Conservation (phyloP, 53 echinoderm and acorn worm species). For the Antedon mediterranea region DNA sequence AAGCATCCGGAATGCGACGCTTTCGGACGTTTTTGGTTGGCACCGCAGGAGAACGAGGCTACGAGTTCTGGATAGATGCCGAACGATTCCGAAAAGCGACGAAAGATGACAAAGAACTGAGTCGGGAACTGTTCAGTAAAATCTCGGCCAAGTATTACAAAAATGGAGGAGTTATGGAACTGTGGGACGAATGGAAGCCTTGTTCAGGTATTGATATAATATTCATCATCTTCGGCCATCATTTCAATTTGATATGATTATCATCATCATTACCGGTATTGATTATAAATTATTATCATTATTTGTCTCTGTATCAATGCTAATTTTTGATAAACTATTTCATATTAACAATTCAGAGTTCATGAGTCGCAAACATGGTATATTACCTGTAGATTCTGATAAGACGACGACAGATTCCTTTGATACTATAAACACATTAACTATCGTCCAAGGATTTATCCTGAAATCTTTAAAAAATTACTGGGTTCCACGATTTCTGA, state of each 20-base stretch:
- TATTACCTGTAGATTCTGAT: too few relatives aligned
- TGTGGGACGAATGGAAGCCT: conserved; percentile 7
- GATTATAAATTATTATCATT: too few relatives aligned
- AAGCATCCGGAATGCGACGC: conserved; percentile 83
- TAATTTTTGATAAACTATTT: too few relatives aligned
- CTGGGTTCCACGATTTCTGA: conserved; percentile 79
- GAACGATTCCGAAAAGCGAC: conserved; percentile 59
- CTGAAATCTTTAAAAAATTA: conserved; percentile 63
- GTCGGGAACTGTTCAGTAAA: conserved; percentile 32
- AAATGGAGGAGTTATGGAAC: conserved; percentile 40
- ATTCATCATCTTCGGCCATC: too few relatives aligned
- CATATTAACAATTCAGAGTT: too few relatives aligned
- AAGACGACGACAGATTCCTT: not conserved
- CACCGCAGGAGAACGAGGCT: conserved; percentile 53
- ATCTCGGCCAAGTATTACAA: conserved; percentile 74
- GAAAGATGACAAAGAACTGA: conserved; percentile 28
- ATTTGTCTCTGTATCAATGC: too few relatives aligned
- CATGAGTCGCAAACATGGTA: too few relatives aligned
- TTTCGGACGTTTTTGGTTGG: conserved; percentile 65
- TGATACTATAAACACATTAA: conserved; percentile 5
- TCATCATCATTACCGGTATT: too few relatives aligned
- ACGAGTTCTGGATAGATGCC: conserved; percentile 85
- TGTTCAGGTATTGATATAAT: not conserved
- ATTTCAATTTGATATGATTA: too few relatives aligned
- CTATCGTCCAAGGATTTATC: conserved; percentile 39